These are phyloP conservation scores for Drosophila ambigua DNA, from an alignment of 1,140 invertebrate genomes.

Conservation along the genomic window DNA sequence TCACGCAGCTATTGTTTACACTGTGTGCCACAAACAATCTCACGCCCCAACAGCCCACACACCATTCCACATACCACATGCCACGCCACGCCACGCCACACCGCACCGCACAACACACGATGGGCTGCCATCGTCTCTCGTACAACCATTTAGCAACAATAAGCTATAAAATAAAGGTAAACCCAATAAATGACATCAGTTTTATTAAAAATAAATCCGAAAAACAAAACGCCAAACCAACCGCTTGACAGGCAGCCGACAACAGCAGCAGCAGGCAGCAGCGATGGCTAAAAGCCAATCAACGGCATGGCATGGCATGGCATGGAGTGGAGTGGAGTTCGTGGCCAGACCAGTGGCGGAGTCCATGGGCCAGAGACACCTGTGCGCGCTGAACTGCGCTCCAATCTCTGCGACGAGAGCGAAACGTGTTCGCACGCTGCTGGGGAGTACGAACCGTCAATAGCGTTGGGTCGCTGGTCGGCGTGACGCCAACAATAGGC, in stretches of 20 bases:
- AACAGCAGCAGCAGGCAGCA: conserved; percentile 15
- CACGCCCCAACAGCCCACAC: conserved; percentile 21
- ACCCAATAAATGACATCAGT: conserved; percentile 70
- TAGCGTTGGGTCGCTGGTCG: conserved; percentile 8
- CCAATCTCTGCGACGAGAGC: conserved; percentile 37
- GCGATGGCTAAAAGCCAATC: conserved; percentile 54
- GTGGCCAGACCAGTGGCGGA: conserved; percentile 9
- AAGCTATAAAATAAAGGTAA: conserved; percentile 68
- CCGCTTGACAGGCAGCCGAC: conserved; percentile 44
- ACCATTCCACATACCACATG: conserved; percentile 25
- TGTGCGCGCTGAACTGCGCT: conserved; percentile 42
- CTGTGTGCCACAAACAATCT: conserved; percentile 31
- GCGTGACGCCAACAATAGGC: conserved; percentile 70
- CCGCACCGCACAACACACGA: background rate
- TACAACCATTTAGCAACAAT: conserved; percentile 60
- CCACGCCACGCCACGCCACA: conserved; percentile 15
- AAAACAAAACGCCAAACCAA: conserved; percentile 26
- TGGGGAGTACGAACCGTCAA: background rate
- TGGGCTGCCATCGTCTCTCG: conserved; percentile 18
- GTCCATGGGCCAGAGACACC: conserved; percentile 52
- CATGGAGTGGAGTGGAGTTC: background rate
- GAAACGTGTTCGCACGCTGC: conserved; percentile 74
- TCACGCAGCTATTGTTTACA: conserved; percentile 7
- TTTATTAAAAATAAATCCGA: conserved; percentile 63
- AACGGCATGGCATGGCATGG: conserved; percentile 8